A percentile compares a stretch with the other conserved stretches of the same genome.
phyloP scores from a whole-genome alignment of 2,113 vertebrate genomes.

The Herpetotheres cachinnans region DNA sequence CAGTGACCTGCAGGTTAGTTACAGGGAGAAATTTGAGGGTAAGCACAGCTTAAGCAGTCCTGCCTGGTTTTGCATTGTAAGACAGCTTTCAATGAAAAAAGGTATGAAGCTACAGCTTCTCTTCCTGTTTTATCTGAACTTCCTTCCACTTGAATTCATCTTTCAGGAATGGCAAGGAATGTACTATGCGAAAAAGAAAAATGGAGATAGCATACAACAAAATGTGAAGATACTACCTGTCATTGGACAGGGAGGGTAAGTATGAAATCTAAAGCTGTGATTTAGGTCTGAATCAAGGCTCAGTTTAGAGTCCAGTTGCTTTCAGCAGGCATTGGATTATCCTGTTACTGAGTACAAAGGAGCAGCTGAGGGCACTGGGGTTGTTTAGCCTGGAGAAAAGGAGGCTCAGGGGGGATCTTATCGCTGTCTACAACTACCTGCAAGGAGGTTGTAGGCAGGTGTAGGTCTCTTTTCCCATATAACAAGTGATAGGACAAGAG shows the following conservation, averaged over 20 bases:
- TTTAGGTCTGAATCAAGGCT: neutral
- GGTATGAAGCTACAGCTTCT: neutral
- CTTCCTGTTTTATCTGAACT: neutral
- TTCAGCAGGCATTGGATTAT: neutral
- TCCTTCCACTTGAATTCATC: neutral
- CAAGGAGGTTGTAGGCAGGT: no score
- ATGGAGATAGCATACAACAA: conserved; percentile 93
- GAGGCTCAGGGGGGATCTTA: no score
- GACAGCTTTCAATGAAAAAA: neutral
- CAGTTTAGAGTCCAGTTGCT: neutral
- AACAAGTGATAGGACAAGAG: no score
- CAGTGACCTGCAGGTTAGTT: neutral
- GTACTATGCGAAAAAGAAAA: conserved; percentile 94
- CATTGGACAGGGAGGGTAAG: conserved; percentile 96
- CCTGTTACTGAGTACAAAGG: neutral
- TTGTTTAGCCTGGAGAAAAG: no score
- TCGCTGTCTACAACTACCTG: no score
- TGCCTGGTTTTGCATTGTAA: neutral
- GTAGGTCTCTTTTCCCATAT: no score
- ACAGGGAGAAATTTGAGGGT: neutral
- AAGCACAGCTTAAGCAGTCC: neutral
- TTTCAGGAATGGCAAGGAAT: conserved; percentile 96
- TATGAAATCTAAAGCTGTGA: neutral
- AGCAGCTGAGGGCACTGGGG: neutral
- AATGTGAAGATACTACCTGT: conserved; percentile 99